phyloP scores from a whole-genome alignment of 1,140 invertebrate species.

The Grapholita molesta region DNA sequence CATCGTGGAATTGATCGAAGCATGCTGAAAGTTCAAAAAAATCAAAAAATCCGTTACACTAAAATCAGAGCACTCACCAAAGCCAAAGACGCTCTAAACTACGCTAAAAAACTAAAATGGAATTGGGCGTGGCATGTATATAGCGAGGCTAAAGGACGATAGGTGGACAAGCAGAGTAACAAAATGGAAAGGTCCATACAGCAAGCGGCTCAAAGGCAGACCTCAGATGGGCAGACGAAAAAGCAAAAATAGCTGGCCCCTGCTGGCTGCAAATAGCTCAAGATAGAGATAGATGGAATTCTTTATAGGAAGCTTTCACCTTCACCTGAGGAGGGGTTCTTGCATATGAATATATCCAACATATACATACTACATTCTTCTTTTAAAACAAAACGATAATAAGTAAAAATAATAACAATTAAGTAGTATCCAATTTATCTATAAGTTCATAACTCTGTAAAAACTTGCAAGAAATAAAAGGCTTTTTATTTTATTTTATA shows the following conservation, averaged over 20 bases:
- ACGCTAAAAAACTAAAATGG: neutral
- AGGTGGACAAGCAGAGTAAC: neutral
- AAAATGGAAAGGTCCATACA: neutral
- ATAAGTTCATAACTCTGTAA: too few species aligned
- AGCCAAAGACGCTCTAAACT: neutral
- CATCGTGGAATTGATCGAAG: neutral
- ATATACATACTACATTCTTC: too few species aligned
- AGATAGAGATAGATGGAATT: too few species aligned
- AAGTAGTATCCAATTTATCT: too few species aligned
- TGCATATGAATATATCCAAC: too few species aligned
- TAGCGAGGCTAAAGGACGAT: neutral
- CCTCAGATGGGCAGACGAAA: slow-evolving; percentile 1
- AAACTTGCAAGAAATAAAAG: too few species aligned
- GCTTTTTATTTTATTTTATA: too few species aligned
- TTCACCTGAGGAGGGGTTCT: neutral
- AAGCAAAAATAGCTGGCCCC: neutral
- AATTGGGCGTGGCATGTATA: neutral
- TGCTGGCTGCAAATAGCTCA: neutral
- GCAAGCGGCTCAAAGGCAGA: neutral
- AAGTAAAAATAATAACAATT: too few species aligned
- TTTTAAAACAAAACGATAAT: too few species aligned
- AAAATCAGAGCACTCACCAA: neutral
- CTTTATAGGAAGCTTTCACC: too few species aligned
- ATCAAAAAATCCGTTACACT: neutral
- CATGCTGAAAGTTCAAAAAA: neutral